Evolutionary conservation across 2,888 invertebrate genomes (phyloP), one percentile per base, ranked within the genome.

Genomic region (Hofmannophila pseudospretella): DNA sequence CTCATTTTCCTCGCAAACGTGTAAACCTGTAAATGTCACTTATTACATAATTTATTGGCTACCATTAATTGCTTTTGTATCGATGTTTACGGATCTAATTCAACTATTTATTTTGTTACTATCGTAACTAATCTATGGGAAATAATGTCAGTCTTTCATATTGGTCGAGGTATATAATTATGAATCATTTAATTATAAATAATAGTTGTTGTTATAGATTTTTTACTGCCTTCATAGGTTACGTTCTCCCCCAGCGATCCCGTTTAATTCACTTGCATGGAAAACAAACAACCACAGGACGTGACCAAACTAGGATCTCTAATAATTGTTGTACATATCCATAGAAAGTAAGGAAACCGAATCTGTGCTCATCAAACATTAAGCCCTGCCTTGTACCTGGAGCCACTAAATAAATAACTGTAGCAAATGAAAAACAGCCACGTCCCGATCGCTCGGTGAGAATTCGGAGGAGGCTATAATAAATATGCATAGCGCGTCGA

Each of bases 401-500:
- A 51, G 63, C 62, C 56, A 65, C 76, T 79, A 79, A 80, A 81
- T 80, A 85, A 86, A 84, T 84, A 81, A 75, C 62, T 60, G 53
- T 54, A 68, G 68, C 67, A 77, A 81, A 84, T 81, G 81, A 86
- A 85, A 85, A 85, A 85, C 81, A 76, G 62, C 70, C 73, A 72
- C 73, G 73, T 74, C 59, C 60, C 48, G 51, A 72, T 73, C 67
- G 76, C 75, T 73, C 73, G 63, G 74, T 75, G 80, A 71, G 81
- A 79, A 81, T 80, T 78, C 72, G 75, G 68, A 55, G 71, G 75
- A 70, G 71, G 72, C 64, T 65, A 74, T 79, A 75, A 85, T 86
- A 84, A 86, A 85, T 86, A 86, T 86, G 86, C 86, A 85, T 82
- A 78, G 75, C 81, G 77, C 84, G 85, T 85, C 80, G 77, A 75